phyloP scores from a whole-genome alignment of 2,888 invertebrate species.

The Orchesellides sinensis region DNA sequence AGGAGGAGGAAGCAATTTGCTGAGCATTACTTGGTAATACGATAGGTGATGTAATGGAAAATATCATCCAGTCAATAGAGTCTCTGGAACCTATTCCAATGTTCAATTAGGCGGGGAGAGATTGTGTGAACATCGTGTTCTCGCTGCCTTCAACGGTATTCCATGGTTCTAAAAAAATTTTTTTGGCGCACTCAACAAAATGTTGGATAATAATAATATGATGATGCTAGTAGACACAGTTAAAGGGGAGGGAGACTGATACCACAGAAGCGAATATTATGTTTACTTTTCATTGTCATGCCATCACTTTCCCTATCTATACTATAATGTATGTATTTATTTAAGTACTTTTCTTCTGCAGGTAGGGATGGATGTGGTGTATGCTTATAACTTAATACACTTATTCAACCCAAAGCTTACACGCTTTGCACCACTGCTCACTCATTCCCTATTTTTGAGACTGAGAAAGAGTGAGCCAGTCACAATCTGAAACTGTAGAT shows the following conservation, averaged over 20 bases:
- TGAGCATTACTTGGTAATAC: constrained; percentile 37
- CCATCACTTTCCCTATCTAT: constrained; percentile 2
- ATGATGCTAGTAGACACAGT: too few species aligned
- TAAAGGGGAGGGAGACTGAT: neutral
- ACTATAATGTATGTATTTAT: neutral
- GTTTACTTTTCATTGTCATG: constrained; percentile 18
- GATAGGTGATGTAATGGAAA: constrained; percentile 47
- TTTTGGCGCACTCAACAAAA: neutral
- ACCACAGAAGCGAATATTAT: constrained; percentile 34
- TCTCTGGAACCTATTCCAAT: constrained; percentile 42
- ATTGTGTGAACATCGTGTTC: neutral
- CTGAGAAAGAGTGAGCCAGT: constrained; percentile 23
- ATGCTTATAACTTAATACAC: too few species aligned
- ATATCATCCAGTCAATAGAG: constrained; percentile 59
- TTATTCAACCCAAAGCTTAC: neutral
- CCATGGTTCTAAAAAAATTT: neutral
- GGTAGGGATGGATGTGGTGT: neutral
- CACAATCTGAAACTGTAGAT: too few species aligned
- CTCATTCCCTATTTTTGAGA: neutral
- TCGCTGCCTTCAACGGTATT: neutral
- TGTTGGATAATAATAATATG: too few species aligned
- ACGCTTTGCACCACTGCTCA: neutral
- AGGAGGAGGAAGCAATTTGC: constrained; percentile 60
- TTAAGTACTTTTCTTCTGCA: neutral
- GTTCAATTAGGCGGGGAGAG: constrained; percentile 54